Evolutionary conservation across 2,797 vertebrate genomes (phyloP).

Genomic region (Cyclura pinguis): DNA sequence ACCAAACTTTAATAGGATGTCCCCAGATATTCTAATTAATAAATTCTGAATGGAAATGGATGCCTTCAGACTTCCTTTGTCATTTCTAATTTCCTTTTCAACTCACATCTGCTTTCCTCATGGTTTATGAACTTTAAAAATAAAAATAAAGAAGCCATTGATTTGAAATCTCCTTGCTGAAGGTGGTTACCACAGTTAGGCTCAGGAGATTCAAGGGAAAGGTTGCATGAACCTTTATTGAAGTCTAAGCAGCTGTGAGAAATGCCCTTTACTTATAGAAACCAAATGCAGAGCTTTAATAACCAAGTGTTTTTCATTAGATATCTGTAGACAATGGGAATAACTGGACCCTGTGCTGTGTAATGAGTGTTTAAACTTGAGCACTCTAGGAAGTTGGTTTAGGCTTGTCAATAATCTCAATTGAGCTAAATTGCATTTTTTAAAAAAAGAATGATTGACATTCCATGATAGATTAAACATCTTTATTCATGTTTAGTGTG

Average conservation of each 20-base stretch:
- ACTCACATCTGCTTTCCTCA: constrained; percentile 70
- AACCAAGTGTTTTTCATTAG: constrained; percentile 66
- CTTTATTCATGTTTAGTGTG: constrained; percentile 10
- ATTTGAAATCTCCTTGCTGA: constrained; percentile 65
- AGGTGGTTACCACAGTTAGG: constrained; percentile 55
- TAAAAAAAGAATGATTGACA: neutral
- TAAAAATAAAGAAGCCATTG: constrained; percentile 52
- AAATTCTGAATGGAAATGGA: constrained; percentile 71
- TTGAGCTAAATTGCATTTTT: neutral
- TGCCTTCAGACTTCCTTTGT: constrained; percentile 66
- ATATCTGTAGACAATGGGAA: constrained; percentile 59
- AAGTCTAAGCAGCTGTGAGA: constrained; percentile 74
- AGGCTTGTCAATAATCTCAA: constrained; percentile 15
- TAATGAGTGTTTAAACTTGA: neutral
- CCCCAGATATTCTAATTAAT: constrained; percentile 67
- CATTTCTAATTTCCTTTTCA: constrained; percentile 64
- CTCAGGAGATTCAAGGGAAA: constrained; percentile 67
- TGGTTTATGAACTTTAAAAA: constrained; percentile 56
- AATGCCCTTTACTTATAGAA: constrained; percentile 67
- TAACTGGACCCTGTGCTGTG: neutral
- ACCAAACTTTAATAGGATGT: constrained; percentile 62
- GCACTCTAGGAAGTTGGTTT: neutral
- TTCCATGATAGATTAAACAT: constrained; percentile 1
- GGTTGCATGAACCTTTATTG: constrained; percentile 60
- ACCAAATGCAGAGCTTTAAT: constrained; percentile 63